A percentile compares a stretch with the other conserved stretches of the same genome.
Conservation (phyloP, 2,888 invertebrate species). For the Megalurothrips usitatus region DNA sequence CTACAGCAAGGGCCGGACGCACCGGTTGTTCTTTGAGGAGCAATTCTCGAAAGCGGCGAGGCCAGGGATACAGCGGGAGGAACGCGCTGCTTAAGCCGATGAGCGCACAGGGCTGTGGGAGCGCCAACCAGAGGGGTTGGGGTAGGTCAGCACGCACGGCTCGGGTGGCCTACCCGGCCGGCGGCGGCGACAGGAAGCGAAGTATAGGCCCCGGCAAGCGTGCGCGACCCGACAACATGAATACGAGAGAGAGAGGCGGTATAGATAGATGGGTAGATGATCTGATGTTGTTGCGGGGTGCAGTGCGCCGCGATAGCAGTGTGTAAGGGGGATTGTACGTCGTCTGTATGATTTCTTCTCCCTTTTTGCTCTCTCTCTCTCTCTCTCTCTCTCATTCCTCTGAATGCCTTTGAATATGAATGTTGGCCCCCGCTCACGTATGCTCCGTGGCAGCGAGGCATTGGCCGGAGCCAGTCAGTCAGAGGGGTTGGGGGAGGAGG, state of each 20-base stretch:
- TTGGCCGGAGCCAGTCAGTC: not conserved
- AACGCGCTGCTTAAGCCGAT: not conserved
- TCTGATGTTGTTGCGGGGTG: not conserved
- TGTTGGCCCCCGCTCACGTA: not conserved
- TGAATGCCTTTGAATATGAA: constrained; percentile 19
- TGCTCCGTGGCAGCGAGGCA: not conserved
- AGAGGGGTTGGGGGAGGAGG: not conserved
- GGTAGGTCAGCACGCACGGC: no score
- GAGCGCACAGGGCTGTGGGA: no score
- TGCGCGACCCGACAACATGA: no score
- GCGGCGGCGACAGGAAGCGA: no score
- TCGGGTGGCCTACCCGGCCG: no score
- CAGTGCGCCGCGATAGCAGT: not conserved
- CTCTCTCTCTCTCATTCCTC: not conserved
- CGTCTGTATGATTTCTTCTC: not conserved
- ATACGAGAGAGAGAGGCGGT: not conserved
- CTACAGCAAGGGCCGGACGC: no score
- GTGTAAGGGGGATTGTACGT: not conserved
- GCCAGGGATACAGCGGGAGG: not conserved
- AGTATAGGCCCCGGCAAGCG: no score
- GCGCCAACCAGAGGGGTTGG: no score
- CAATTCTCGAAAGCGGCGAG: not conserved
- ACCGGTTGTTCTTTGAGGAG: not conserved
- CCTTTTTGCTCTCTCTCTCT: no score
- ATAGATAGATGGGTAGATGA: not conserved